phyloP scores from a whole-genome alignment of 1,140 invertebrate species.

The Trichoplusia ni region DNA sequence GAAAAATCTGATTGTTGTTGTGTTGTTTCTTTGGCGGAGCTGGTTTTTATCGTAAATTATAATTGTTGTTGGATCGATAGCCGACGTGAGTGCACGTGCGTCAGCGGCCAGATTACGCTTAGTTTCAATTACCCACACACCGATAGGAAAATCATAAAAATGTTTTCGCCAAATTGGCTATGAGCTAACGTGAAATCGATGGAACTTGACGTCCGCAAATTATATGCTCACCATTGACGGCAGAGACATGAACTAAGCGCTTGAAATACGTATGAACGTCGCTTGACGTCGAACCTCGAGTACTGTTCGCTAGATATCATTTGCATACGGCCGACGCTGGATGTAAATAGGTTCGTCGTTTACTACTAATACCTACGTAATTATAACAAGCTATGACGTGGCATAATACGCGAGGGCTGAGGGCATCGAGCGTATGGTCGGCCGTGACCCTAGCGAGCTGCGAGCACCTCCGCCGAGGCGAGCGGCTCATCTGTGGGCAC shows the following conservation, averaged over 20 bases:
- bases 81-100: constrained; percentile 48
- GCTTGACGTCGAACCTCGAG: constrained; percentile 3
- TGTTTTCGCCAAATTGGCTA: constrained; percentile 53
- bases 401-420: constrained; percentile 25
- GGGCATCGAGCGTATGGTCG: constrained; percentile 33
- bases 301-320: constrained; percentile 7
- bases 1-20: constrained; percentile 24
- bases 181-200: constrained; percentile 47
- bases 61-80: constrained; percentile 44
- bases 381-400: constrained; percentile 29
- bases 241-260: too few species aligned
- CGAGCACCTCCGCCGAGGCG: constrained; percentile 31
- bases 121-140: constrained; percentile 51
- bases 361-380: constrained; percentile 20
- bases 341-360: constrained; percentile 1
- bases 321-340: background rate
- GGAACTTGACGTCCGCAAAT: background rate
- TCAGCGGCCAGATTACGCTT: constrained; percentile 53
- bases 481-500: constrained; percentile 32
- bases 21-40: constrained; percentile 36
- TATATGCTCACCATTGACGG: background rate
- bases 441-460: constrained; percentile 46
- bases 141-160: constrained; percentile 63
- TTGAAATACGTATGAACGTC: background rate
- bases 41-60: constrained; percentile 47